phyloP scores from a whole-genome alignment of 2,888 invertebrate genomes.

The Linnaemya vulpina region DNA sequence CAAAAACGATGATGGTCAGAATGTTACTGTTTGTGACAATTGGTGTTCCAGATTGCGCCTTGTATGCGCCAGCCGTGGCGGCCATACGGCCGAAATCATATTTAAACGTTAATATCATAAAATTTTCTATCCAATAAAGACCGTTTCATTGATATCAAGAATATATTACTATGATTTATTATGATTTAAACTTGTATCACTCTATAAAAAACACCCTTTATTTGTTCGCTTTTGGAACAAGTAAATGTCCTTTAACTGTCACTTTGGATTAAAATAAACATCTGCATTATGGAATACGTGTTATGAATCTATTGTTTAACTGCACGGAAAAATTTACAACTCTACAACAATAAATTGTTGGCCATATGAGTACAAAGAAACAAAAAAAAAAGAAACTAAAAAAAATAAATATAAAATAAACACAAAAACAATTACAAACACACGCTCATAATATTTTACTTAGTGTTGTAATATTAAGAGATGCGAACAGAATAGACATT shows the following conservation, averaged over 20 bases:
- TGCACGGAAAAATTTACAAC: slow-evolving; percentile 79
- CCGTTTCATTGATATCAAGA: too few species aligned
- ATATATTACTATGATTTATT: too few species aligned
- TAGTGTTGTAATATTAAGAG: slow-evolving; percentile 23
- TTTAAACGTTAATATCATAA: too few species aligned
- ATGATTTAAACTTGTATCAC: too few species aligned
- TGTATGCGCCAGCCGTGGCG: too few species aligned
- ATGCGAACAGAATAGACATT: slow-evolving; percentile 46
- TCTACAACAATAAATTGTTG: slow-evolving; percentile 76
- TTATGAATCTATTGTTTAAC: slow-evolving; percentile 80
- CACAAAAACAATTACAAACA: too few species aligned
- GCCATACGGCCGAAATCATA: too few species aligned
- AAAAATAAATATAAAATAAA: slow-evolving; percentile 1
- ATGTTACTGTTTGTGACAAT: too few species aligned
- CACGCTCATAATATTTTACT: slow-evolving; percentile 53
- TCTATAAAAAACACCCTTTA: too few species aligned
- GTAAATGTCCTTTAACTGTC: slow-evolving; percentile 74
- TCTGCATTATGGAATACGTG: slow-evolving; percentile 75
- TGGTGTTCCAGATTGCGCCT: too few species aligned
- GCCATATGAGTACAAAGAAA: slow-evolving; percentile 71
- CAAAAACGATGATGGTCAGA: too few species aligned
- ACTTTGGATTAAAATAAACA: slow-evolving; percentile 73
- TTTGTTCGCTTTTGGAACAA: slow-evolving; percentile 15
- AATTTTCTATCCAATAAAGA: too few species aligned
- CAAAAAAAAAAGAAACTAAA: slow-evolving; percentile 65